Conservation (phyloP, 2,797 vertebrate genomes). For the Molossus molossus region DNA sequence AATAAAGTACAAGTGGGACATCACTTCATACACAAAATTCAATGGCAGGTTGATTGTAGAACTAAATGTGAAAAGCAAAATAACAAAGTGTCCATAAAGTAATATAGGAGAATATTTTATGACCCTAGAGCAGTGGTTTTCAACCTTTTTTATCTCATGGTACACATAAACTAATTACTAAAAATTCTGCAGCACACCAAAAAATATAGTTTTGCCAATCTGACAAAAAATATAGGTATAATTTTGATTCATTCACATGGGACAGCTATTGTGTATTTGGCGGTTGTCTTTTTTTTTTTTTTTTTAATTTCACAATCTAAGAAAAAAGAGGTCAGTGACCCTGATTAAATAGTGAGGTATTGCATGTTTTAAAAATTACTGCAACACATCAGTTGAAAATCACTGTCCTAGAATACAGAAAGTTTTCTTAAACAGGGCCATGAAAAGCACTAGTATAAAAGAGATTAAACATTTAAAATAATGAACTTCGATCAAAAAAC, state of each 20-base stretch:
- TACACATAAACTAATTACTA: not conserved
- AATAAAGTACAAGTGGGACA: not conserved
- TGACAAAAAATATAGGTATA: not conserved
- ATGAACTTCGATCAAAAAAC: not conserved
- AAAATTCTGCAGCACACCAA: not conserved
- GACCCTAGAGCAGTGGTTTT: not conserved
- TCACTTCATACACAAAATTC: not conserved
- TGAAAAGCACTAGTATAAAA: not conserved
- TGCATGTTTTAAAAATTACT: not conserved
- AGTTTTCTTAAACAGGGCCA: not conserved
- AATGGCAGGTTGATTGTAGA: not conserved
- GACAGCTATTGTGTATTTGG: not conserved
- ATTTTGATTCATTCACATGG: not conserved
- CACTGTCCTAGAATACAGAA: not conserved
- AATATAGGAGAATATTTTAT: not conserved
- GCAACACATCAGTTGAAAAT: not conserved
- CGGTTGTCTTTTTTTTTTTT: not conserved
- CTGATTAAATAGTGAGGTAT: not conserved
- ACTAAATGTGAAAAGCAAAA: not conserved
- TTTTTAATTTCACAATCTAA: not conserved
- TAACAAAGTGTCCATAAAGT: not conserved
- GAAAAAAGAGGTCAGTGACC: not conserved
- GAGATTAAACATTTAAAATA: constrained; percentile 2
- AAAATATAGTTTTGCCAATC: not conserved
- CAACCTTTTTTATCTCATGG: not conserved